Conservation (phyloP, 1,140 invertebrate genomes). For the Brachionus koreanus region DNA sequence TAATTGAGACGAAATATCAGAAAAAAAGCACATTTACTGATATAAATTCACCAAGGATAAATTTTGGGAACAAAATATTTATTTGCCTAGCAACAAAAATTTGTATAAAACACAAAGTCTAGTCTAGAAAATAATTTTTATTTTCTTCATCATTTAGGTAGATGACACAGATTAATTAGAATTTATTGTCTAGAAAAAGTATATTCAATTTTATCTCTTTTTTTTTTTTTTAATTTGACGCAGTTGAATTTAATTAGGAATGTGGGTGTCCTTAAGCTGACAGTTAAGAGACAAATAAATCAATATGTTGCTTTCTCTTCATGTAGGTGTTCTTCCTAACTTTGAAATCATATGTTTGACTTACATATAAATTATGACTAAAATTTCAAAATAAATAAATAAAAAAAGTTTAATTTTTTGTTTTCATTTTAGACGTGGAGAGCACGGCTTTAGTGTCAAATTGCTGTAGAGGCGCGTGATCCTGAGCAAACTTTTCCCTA, state of each 20-base stretch:
- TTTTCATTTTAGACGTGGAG: not conserved
- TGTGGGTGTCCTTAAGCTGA: slow-evolving; percentile 2
- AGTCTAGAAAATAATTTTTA: not conserved
- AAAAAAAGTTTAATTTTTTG: not conserved
- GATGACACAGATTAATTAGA: not conserved
- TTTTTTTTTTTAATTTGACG: not conserved
- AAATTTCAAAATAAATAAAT: slow-evolving; percentile 21
- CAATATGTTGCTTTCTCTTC: not conserved
- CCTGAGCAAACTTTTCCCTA: not conserved
- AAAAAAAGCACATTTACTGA: not conserved
- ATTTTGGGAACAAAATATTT: not conserved
- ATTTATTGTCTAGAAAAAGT: slow-evolving; percentile 8
- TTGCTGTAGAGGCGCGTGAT: not conserved
- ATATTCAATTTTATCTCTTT: not conserved
- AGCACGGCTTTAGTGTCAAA: not conserved
- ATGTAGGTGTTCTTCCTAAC: not conserved
- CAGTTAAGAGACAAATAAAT: not conserved
- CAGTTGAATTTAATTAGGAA: not conserved
- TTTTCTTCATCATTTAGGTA: not conserved
- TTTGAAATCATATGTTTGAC: slow-evolving; percentile 8
- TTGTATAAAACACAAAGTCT: not conserved
- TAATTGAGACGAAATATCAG: not conserved
- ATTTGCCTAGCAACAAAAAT: not conserved
- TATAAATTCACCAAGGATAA: not conserved
- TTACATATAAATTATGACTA: slow-evolving; percentile 19